Conservation (phyloP, 2,888 invertebrate species). For the Andrena praecox region DNA sequence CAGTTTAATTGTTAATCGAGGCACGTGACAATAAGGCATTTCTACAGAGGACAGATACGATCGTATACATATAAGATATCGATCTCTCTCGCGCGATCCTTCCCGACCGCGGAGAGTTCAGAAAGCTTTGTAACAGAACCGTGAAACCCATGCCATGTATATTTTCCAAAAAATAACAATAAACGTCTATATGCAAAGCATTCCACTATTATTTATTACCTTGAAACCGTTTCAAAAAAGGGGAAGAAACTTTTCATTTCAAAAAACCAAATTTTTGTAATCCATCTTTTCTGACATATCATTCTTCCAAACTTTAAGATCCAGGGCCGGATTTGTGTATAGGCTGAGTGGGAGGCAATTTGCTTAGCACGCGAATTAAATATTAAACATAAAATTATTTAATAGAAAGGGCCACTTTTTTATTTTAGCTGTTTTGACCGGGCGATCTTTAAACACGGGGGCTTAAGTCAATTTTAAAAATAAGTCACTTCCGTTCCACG, state of each 20-base stretch:
- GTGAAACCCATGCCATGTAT: neutral
- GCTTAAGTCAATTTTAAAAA: too few species aligned
- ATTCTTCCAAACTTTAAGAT: too few species aligned
- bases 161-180: neutral
- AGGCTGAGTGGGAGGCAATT: too few species aligned
- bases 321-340: too few species aligned
- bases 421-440: too few species aligned
- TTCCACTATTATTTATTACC: neutral
- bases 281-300: too few species aligned
- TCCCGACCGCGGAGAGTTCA: neutral
- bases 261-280: too few species aligned
- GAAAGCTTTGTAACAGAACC: neutral
- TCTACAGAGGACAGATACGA: slow-evolving; percentile 79
- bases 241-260: neutral
- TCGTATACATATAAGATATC: slow-evolving; percentile 68
- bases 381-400: too few species aligned
- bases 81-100: slow-evolving; percentile 6
- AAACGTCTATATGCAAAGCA: neutral
- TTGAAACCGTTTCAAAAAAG: neutral
- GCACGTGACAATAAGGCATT: slow-evolving; percentile 83
- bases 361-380: too few species aligned
- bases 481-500: too few species aligned
- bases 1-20: slow-evolving; percentile 81
- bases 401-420: too few species aligned
- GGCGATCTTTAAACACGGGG: too few species aligned